Base-by-base conservation (phyloP, 2,888 invertebrate genomes). In the Furcula furcula region DNA sequence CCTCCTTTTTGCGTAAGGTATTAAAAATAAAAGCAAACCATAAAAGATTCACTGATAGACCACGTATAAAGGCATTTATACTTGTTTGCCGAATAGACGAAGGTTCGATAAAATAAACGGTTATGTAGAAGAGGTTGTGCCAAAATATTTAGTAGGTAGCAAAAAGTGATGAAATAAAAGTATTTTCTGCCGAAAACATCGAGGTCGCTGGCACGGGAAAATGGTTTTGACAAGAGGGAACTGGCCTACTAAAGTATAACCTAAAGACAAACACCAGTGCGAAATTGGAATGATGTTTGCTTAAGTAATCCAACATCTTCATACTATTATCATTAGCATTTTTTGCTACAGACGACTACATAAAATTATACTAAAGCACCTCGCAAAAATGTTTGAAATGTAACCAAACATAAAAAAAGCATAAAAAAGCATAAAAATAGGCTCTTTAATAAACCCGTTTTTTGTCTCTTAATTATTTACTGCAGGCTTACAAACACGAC, bases 91-190 rank as follows among this genome's bases (percentile, higher is more conserved):
- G 31, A 47, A 47, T 41, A 54, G 25, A 42, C 38, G 37, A 21
- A 25, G 31, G 34, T 31, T 25, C 31, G 40, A 47, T 45, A 47
- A 49, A 57, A 61, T 44, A 53, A 54, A 55, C 47, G 45, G 38
- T 47, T 51, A 45, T 46, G 40, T 36, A 37, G 28, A 46, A 45
- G 36, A 34, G 50, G 47, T 46, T 55, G 36, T 45, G 37, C 15
- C 36, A 34, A 51, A 53, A 57, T 46, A 55, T 51, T 58, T 58
- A 52, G 40, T 41, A 38, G 37, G 28, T 34, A 35, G 29, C 40
- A 40, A 53, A 23, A 49, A 35, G 36, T 41, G 36, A 51, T 50
- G 47, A 55, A 53, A 43, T 36, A 44, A 36, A 27, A 40, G 34
- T 15, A 37, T 47, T 45, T n/a, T n/a, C n/a, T 33, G 25, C 27